Base-by-base conservation (phyloP, 2,797 vertebrate species). In the Otolemur crassicaudatus region DNA sequence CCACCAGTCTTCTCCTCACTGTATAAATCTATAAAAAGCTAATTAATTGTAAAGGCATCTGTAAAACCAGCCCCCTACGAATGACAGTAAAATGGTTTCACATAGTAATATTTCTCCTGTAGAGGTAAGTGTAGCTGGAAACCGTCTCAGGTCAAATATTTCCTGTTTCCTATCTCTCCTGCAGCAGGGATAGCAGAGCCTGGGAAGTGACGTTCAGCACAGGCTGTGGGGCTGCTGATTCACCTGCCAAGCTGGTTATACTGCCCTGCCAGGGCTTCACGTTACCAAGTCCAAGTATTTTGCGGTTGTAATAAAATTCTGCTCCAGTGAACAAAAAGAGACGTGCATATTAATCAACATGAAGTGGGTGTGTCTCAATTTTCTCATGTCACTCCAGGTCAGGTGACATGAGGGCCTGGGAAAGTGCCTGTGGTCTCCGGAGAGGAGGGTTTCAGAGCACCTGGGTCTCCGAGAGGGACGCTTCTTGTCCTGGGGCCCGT, bases 261-360 rank as follows among this genome's bases (percentile, higher is more conserved):
- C 90, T 91, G 95, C 94, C 94, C 89, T 70, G 86, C 77, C 90
- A 96, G 85, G 63, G 84, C 90, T 97, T 94, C 95, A 95, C 95
- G 93, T 95, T 91, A 94, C 84, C 82, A 96, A 96, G 90, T 94
- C 80, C 87, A 93, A 96, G 90, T 93, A 95, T 95, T 95, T 87
- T 87, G 72, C 3, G 19, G 89, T 87, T 85, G 76, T 94, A 95
- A 97, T 94, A 91, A 94, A 95, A 92, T 93, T 97, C 93, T 92
- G 95, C 90, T 95, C 75, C 69, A 72, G 60, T 92, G 93, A 95
- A 84, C 95, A 94, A 91, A 90, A 88, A 89, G 72, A 91, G 90
- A 82, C 70, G 53, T 94, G 77, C 87, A 88, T 86, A 94, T 83
- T 95, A 82, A 85, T 95, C 73, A 90, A 94, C 91, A 61, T 61